These are phyloP conservation scores for Cecropterus lyciades DNA, from an alignment of 1,140 invertebrate genomes.

Conservation along the genomic window DNA sequence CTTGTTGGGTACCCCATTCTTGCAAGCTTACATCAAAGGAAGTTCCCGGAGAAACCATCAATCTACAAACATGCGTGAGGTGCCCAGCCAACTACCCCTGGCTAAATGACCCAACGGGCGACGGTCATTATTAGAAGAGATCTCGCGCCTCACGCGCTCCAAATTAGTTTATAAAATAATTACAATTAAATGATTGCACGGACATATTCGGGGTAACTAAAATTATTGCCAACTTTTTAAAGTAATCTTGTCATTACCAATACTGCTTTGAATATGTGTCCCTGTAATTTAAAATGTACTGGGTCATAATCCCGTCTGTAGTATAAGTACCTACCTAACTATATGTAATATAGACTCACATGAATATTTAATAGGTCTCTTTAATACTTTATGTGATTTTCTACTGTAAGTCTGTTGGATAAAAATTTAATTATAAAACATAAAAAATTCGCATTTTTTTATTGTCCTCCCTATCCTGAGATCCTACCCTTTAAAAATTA, in stretches of 20 bases:
- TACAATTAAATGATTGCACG: constrained; percentile 65
- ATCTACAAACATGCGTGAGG: constrained; percentile 95
- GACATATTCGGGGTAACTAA: constrained; percentile 62
- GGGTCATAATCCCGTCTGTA: constrained; percentile 83
- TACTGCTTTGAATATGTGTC: constrained; percentile 65
- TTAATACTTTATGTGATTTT: constrained; percentile 84
- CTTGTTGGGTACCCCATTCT: constrained; percentile 94
- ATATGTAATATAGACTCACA: constrained; percentile 85
- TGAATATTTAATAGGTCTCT: constrained; percentile 85
- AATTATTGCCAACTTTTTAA: constrained; percentile 42
- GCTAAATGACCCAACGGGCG: constrained; percentile 96
- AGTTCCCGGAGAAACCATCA: constrained; percentile 96
- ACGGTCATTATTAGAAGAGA: constrained; percentile 93
- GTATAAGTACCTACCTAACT: constrained; percentile 83
- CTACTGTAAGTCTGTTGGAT: constrained; percentile 84
- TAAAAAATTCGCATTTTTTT: constrained; percentile 47
- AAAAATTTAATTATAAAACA: constrained; percentile 81
- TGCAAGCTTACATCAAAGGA: constrained; percentile 96
- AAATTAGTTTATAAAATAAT: constrained; percentile 74
- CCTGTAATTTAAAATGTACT: constrained; percentile 79
- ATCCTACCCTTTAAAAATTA: no score
- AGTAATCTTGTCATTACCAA: constrained; percentile 39
- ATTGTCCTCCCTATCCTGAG: constrained; percentile 18
- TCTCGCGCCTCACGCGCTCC: constrained; percentile 73
- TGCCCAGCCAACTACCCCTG: constrained; percentile 98